Base-by-base conservation (phyloP, 1,140 invertebrate species). In the Eriosoma lanigerum region DNA sequence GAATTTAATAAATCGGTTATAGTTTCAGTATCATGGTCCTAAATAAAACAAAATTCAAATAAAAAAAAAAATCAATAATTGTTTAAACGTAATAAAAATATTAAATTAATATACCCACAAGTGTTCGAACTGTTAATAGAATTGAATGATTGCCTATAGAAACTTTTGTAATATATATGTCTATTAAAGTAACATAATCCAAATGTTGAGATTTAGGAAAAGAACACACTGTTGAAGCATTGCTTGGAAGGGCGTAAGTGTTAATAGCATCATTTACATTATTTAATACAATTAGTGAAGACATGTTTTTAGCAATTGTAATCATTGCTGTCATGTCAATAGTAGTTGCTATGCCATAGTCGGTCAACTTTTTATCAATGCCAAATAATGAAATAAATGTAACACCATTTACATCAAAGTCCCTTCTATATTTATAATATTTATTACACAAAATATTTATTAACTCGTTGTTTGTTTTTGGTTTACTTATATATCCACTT, bases 81-180 rank as follows among this genome's bases (percentile, higher is more conserved):
- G n/a, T n/a, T n/a, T n/a, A n/a, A n/a, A n/a, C n/a, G n/a, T n/a
- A n/a, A n/a, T n/a, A n/a, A n/a, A n/a, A n/a, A n/a, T n/a, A n/a
- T n/a, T n/a, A n/a, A n/a, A n/a, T n/a, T n/a, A n/a, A n/a, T 62
- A 60, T 78, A 78, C 75, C 62, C n/a, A 78, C 75, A 62, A 62
- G 17, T n/a, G 44, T 78, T 19, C 24, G n/a, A 2, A 78, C 75
- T 29, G 75, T 78, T 60, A 78, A 29, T 12, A 78, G 24, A 13
- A 62, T 29, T 44, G 26, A 19, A 62, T 29, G 15, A 5, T 52
- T 72, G 3, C 52, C 24, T 19, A 52, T 52, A 72, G 48, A 29
- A 50, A 72, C 48, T 72, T 10, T 76, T 44, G 54, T 58, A 3
- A 76, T 32, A 24, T 6, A 5, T 21, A 76, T 13, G 8, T 76